Percentiles rank a stretch among this genome's conserved stretches.
These are phyloP conservation scores for Folsomia candida DNA, from an alignment of 2,888 invertebrate genomes.

Conservation along the genomic window DNA sequence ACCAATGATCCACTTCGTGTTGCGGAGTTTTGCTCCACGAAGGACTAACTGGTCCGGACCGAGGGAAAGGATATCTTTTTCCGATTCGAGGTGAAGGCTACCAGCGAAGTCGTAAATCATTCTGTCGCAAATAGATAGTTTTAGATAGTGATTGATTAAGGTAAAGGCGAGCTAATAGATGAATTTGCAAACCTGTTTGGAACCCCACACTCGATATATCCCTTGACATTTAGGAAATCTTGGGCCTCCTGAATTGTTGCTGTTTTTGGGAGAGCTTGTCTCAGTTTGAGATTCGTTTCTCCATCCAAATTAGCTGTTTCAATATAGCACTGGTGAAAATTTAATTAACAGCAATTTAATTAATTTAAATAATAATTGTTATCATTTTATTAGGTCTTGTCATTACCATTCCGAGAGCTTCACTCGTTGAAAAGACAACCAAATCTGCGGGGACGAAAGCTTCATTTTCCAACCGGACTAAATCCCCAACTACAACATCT, in stretches of 20 bases:
- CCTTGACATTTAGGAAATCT: conserved; percentile 50
- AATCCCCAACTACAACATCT: conserved; percentile 2
- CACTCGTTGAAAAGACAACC: background rate
- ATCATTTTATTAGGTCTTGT: too few relatives aligned
- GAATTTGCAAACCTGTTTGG: conserved; percentile 76
- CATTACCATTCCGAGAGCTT: background rate
- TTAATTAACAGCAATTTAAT: background rate
- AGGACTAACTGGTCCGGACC: conserved; percentile 92
- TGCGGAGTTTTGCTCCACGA: conserved; percentile 91
- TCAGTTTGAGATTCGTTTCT: conserved; percentile 96
- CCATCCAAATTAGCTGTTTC: conserved; percentile 99
- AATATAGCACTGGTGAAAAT: conserved; percentile 55
- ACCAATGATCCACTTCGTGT: conserved; percentile 93
- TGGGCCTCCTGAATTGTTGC: conserved; percentile 66
- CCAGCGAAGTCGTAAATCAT: conserved; percentile 96
- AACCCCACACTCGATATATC: conserved; percentile 57
- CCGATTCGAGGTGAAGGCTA: conserved; percentile 64
- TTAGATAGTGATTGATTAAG: too few relatives aligned
- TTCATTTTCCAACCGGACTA: conserved; percentile 1
- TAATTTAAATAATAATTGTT: background rate
- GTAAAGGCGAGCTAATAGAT: conserved; percentile 92
- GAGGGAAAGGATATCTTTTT: conserved; percentile 71
- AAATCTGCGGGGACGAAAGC: conserved; percentile 7
- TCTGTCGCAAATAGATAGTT: background rate
- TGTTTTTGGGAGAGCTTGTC: conserved; percentile 82